phyloP scores from a whole-genome alignment of 2,113 vertebrate genomes.

The Nymphicus hollandicus region DNA sequence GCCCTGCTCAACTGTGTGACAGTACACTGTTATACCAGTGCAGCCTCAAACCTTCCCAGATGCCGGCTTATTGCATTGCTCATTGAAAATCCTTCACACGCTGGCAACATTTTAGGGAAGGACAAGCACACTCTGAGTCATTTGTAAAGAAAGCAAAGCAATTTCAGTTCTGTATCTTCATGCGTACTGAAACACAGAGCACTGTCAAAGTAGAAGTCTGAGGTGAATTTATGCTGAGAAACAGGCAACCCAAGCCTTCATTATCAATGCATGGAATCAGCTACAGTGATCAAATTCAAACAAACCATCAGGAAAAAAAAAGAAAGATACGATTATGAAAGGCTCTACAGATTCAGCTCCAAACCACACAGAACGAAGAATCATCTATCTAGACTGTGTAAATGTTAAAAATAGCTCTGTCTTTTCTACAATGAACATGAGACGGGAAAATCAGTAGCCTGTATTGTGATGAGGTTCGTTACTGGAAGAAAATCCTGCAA shows the following conservation, averaged over 20 bases:
- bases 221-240: conserved; percentile 79
- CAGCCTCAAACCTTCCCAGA: conserved; percentile 75
- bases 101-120: conserved; percentile 82
- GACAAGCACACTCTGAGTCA: conserved; percentile 81
- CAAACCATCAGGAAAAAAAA: conserved; percentile 58
- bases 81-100: conserved; percentile 84
- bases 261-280: conserved; percentile 83
- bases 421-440: conserved; percentile 73
- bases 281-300: conserved; percentile 78
- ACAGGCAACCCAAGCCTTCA: conserved; percentile 77
- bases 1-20: conserved; percentile 75
- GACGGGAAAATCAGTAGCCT: conserved; percentile 69
- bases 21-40: conserved; percentile 72
- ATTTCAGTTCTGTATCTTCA: conserved; percentile 79
- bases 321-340: conserved; percentile 74
- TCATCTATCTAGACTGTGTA: conserved; percentile 71
- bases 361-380: conserved; percentile 73
- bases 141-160: conserved; percentile 84
- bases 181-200: conserved; percentile 68
- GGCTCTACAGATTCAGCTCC: conserved; percentile 72
- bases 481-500: conserved; percentile 28
- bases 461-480: conserved; percentile 57
- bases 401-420: conserved; percentile 80
- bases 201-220: conserved; percentile 76
- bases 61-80: conserved; percentile 78